Percentiles rank a stretch among this genome's conserved stretches.
Evolutionary conservation across 2,113 vertebrate genomes (phyloP).

Genomic region (Lota lota): DNA sequence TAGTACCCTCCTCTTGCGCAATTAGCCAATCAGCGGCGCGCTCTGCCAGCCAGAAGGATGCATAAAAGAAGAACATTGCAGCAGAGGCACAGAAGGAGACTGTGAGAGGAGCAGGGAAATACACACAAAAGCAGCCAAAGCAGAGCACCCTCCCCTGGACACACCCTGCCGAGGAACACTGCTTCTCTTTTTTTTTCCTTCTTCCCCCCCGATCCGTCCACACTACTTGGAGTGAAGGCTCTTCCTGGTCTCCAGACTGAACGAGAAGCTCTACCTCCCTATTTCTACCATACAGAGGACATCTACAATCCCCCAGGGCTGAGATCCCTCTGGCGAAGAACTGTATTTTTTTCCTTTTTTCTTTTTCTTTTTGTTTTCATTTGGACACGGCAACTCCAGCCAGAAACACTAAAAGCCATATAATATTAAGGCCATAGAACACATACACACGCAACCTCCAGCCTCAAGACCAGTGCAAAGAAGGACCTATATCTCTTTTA

Average conservation of each 20-base stretch:
- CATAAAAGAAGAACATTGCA: slow-evolving; percentile 86
- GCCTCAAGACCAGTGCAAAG: slow-evolving; percentile 70
- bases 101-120: slow-evolving; percentile 77
- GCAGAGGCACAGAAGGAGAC: slow-evolving; percentile 81
- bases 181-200: slow-evolving; percentile 73
- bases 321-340: slow-evolving; percentile 68
- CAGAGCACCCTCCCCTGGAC: slow-evolving; percentile 79
- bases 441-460: slow-evolving; percentile 50
- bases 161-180: slow-evolving; percentile 82
- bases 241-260: slow-evolving; percentile 75
- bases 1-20: slow-evolving; percentile 80
- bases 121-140: slow-evolving; percentile 66
- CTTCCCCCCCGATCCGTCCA: slow-evolving; percentile 65
- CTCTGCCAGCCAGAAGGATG: slow-evolving; percentile 76
- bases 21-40: slow-evolving; percentile 80
- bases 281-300: slow-evolving; percentile 78
- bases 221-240: slow-evolving; percentile 76
- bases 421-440: slow-evolving; percentile 54
- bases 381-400: slow-evolving; percentile 53
- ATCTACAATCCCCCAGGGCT: slow-evolving; percentile 73
- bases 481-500: slow-evolving; percentile 79
- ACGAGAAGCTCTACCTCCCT: slow-evolving; percentile 74
- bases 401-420: slow-evolving; percentile 42
- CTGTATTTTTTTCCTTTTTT: slow-evolving; percentile 70
- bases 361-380: slow-evolving; percentile 76